Conservation (phyloP, 1,140 invertebrate genomes). For the Zaprionus vittiger region DNA sequence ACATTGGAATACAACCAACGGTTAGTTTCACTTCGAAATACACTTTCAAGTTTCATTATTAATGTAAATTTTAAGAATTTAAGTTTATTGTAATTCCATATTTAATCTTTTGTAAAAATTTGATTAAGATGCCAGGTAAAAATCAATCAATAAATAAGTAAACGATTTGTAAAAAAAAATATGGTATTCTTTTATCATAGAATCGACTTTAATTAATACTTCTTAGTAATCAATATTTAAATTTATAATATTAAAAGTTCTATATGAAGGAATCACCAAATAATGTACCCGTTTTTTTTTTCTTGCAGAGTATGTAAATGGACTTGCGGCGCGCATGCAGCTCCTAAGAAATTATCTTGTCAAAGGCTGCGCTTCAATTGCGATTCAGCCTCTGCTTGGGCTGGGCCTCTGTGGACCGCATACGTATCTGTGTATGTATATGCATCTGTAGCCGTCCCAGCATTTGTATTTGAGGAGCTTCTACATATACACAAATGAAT, state of each 20-base stretch:
- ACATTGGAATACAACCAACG: slow-evolving; percentile 9
- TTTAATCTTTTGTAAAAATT: not conserved
- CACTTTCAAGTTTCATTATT: not conserved
- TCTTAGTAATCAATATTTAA: not conserved
- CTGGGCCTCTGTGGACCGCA: slow-evolving; percentile 32
- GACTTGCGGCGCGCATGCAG: slow-evolving; percentile 69
- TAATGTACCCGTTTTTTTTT: not conserved
- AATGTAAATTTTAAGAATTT: not conserved
- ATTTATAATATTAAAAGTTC: not conserved
- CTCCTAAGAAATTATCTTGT: slow-evolving; percentile 78
- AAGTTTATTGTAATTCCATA: not conserved
- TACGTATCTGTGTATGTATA: not conserved
- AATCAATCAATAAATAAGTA: too few species aligned
- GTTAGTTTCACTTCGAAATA: not conserved
- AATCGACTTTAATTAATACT: too few species aligned
- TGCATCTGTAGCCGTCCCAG: not conserved
- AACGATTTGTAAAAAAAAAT: too few species aligned
- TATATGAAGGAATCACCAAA: not conserved
- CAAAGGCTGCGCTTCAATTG: slow-evolving; percentile 78
- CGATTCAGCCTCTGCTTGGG: slow-evolving; percentile 52
- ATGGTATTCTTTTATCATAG: too few species aligned
- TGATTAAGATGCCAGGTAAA: too few species aligned
- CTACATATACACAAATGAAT: slow-evolving; percentile 19
- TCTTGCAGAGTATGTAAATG: slow-evolving; percentile 49
- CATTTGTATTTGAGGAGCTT: not conserved